Evolutionary conservation across 2,888 invertebrate species (phyloP), one percentile per base, ranked within the genome.

Genomic region (Diplolepis rosae): DNA sequence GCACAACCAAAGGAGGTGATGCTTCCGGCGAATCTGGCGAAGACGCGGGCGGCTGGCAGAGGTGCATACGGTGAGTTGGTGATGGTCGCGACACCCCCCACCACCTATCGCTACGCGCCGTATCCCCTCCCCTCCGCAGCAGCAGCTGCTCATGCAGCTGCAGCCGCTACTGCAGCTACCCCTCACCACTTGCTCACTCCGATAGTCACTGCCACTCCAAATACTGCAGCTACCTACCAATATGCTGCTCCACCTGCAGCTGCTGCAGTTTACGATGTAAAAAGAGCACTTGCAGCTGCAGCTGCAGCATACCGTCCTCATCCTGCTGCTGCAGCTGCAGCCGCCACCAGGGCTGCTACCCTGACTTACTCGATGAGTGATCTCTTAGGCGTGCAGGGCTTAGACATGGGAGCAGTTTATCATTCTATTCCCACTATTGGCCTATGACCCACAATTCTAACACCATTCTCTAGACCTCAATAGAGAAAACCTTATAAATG

Each of bases 1-100:
- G 99, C 99, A 89, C 99, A 99, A 92, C 99, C 99, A 80, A 99
- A 99, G 92, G 99, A 99, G 93, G 99, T 99, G 87, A 99, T 99
- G 99, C 94, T 99, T 89, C 99, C 99, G 87, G 95, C 96, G 84
- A 97, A 96, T 91, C 91, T 97, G 92, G 96, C 96, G 88, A 97
- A 97, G 93, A 97, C 96, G 91, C 94, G 97, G 90, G 96, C 96
- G 90, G 96, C 96, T 87, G 96, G 96, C 85, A 95, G 97, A 91
- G 96, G 96, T 91, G 95, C 96, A 92, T 97, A 97, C 94, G 97
- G 97, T 97, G 96, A 97, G 97, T 96, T 96, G 93, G 93, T 96
- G 93, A 94, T 94, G 92, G 92, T 93, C 91, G 92, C 94, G 91
- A 92, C 93, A 90, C 91, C 91, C 89, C 90, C 92, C 90, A 87